phyloP scores from a whole-genome alignment of 2,888 invertebrate species.

The Amiota mariae region DNA sequence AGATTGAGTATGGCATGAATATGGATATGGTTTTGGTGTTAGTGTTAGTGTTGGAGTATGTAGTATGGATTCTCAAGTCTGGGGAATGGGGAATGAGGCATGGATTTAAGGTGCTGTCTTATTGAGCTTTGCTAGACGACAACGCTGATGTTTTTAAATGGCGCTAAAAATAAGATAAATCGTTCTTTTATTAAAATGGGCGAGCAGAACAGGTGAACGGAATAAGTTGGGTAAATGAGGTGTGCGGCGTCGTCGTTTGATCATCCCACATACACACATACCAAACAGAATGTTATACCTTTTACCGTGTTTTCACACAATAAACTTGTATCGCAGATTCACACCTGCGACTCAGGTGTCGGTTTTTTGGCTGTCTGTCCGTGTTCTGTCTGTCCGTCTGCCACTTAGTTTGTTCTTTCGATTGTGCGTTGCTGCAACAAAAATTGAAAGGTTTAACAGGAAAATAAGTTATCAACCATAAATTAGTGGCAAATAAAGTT shows the following conservation, averaged over 20 bases:
- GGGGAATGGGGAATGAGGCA: too few relatives aligned
- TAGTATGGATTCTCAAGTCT: not conserved
- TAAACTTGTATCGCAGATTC: constrained; percentile 19
- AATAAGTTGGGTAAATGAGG: not conserved
- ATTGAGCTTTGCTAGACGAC: constrained; percentile 16
- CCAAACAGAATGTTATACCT: not conserved
- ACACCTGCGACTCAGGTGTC: constrained; percentile 18
- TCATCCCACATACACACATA: not conserved
- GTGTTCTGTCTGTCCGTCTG: not conserved
- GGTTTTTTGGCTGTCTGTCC: not conserved
- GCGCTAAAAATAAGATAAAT: constrained; percentile 65
- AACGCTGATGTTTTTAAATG: constrained; percentile 38
- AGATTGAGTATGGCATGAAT: not conserved
- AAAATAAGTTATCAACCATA: constrained; percentile 27
- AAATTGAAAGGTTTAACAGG: constrained; percentile 25
- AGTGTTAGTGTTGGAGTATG: too few relatives aligned
- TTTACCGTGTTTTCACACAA: constrained; percentile 1
- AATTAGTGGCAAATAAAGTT: constrained; percentile 20
- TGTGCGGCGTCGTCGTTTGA: not conserved
- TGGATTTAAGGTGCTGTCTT: too few relatives aligned
- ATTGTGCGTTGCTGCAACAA: too few relatives aligned
- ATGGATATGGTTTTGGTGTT: not conserved
- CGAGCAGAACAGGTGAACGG: not conserved
- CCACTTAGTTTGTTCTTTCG: not conserved
- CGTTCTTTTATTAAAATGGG: constrained; percentile 52